Evolutionary conservation across 2,888 invertebrate species (phyloP).

Genomic region (Sinohyriopsis cumingii): DNA sequence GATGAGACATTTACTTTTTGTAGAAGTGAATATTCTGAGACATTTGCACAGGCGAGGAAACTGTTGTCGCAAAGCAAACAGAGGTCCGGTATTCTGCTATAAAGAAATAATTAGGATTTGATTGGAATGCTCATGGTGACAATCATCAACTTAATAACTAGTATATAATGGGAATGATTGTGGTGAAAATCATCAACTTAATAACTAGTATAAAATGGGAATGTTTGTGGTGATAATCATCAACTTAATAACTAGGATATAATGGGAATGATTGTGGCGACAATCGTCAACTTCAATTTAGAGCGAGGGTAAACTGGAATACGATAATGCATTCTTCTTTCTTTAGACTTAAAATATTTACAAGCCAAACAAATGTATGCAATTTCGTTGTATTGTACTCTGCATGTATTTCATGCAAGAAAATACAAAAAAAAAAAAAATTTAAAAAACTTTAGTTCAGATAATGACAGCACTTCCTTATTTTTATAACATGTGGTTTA

Average conservation of each 20-base stretch:
- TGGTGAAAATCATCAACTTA: too few relatives aligned
- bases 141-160: not conserved
- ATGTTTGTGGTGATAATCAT: not conserved
- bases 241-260: not conserved
- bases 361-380: too few relatives aligned
- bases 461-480: too few relatives aligned
- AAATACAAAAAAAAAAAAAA: too few relatives aligned
- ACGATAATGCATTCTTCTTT: too few relatives aligned
- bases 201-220: not conserved
- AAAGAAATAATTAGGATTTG: constrained; percentile 1
- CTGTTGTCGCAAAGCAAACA: constrained; percentile 31
- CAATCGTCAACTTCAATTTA: too few relatives aligned
- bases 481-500: too few relatives aligned
- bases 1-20: constrained; percentile 48
- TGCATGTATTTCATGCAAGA: too few relatives aligned
- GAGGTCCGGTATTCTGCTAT: constrained; percentile 34
- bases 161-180: not conserved
- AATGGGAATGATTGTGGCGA: not conserved
- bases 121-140: not conserved
- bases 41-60: constrained; percentile 50
- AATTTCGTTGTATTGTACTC: too few relatives aligned
- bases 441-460: too few relatives aligned
- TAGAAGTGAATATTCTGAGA: constrained; percentile 24
- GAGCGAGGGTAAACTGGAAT: too few relatives aligned
- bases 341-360: too few relatives aligned